phyloP scores from a whole-genome alignment of 2,797 vertebrate genomes.

The Chelon auratus region DNA sequence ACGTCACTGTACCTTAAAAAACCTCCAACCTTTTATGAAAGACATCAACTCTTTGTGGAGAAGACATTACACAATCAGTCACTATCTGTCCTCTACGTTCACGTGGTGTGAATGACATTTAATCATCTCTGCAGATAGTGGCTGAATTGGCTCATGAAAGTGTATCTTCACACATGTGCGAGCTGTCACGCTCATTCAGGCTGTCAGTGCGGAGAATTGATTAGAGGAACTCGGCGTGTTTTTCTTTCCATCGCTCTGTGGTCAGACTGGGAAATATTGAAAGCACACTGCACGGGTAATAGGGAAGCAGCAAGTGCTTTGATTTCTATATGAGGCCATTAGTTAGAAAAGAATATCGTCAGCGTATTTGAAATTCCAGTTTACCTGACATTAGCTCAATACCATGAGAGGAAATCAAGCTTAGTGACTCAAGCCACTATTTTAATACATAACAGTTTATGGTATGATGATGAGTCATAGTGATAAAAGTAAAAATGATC shows the following conservation, averaged over 20 bases:
- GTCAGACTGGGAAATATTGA: constrained; percentile 35
- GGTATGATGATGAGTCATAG: neutral
- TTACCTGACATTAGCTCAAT: neutral
- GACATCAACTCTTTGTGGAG: neutral
- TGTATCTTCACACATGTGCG: constrained; percentile 48
- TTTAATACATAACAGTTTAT: neutral
- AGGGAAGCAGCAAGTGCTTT: constrained; percentile 13
- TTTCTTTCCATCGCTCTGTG: constrained; percentile 18
- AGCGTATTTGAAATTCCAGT: neutral
- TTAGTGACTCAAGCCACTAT: constrained; percentile 13
- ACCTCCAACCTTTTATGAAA: constrained; percentile 22
- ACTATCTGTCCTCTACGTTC: neutral
- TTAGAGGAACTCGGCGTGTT: constrained; percentile 47
- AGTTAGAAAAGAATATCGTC: neutral
- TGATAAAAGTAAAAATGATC: neutral
- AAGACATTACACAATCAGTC: constrained; percentile 8
- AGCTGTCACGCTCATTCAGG: constrained; percentile 41
- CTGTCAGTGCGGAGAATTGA: constrained; percentile 64
- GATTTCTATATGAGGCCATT: constrained; percentile 13
- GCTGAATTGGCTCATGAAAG: constrained; percentile 49
- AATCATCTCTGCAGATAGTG: constrained; percentile 22
- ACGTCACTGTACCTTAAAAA: neutral
- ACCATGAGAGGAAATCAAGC: neutral
- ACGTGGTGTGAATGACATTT: constrained; percentile 28
- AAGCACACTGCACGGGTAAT: constrained; percentile 29